Conservation (phyloP, 2,797 vertebrate species). For the Lepilemur septentrionalis region DNA sequence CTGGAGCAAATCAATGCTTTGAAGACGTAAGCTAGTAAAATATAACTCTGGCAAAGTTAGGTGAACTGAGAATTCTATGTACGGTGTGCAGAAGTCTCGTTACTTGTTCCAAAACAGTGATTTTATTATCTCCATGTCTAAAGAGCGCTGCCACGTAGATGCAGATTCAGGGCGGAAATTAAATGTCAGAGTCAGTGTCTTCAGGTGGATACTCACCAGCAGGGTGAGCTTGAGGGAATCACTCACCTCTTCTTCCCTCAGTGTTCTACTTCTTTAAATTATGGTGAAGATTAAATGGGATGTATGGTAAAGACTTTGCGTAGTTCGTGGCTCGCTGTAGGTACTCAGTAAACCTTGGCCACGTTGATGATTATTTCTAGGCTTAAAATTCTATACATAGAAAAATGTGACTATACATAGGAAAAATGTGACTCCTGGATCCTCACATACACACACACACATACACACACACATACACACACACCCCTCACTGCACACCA, state of each 20-base stretch:
- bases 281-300: background rate
- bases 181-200: background rate
- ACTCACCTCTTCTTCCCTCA: background rate
- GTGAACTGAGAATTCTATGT: background rate
- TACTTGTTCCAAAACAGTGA: background rate
- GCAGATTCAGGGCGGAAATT: background rate
- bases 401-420: no score
- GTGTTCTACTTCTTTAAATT: background rate
- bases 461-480: background rate
- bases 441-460: background rate
- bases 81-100: background rate
- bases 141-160: background rate
- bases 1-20: slow-evolving; percentile 19
- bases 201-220: background rate
- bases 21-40: background rate
- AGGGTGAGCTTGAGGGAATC: background rate
- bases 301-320: background rate
- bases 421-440: background rate
- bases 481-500: background rate
- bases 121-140: background rate
- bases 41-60: slow-evolving; percentile 15
- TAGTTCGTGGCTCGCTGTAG: background rate
- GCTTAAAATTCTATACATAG: background rate
- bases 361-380: background rate
- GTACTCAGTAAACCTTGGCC: background rate